Evolutionary conservation across 2,888 invertebrate species (phyloP).

Genomic region (Isotomurus palustris): DNA sequence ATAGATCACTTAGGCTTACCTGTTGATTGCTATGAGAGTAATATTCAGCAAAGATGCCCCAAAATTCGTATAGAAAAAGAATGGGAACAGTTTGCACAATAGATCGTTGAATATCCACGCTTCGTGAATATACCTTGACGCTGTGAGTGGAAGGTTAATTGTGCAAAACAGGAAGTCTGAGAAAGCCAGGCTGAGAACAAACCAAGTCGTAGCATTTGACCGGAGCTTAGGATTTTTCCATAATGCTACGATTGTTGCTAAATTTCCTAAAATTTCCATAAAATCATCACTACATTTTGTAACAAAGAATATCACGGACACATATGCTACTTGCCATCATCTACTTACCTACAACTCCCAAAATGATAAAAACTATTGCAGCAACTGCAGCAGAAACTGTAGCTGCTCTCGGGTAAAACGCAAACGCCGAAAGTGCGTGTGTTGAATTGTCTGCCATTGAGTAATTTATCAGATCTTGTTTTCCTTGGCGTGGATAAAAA

Average conservation of each 20-base stretch:
- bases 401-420: constrained; percentile 63
- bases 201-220: constrained; percentile 79
- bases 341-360: constrained; percentile 71
- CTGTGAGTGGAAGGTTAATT: constrained; percentile 77
- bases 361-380: constrained; percentile 70
- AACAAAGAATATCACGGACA: not conserved
- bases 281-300: constrained; percentile 44
- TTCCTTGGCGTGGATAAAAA: too few species aligned
- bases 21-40: constrained; percentile 83
- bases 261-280: constrained; percentile 63
- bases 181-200: constrained; percentile 77
- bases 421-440: not conserved
- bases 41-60: constrained; percentile 81
- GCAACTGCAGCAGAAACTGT: constrained; percentile 73
- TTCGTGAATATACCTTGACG: constrained; percentile 69
- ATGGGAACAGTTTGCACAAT: constrained; percentile 77
- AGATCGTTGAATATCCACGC: constrained; percentile 73
- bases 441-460: too few species aligned
- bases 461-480: too few species aligned
- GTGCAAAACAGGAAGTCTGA: constrained; percentile 81
- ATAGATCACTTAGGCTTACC: constrained; percentile 53
- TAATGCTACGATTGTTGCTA: constrained; percentile 73
- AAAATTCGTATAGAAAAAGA: constrained; percentile 84
- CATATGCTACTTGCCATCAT: not conserved
- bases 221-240: constrained; percentile 72